Base-by-base conservation (phyloP, 2,113 vertebrate species). In the Pyxicephalus adspersus region DNA sequence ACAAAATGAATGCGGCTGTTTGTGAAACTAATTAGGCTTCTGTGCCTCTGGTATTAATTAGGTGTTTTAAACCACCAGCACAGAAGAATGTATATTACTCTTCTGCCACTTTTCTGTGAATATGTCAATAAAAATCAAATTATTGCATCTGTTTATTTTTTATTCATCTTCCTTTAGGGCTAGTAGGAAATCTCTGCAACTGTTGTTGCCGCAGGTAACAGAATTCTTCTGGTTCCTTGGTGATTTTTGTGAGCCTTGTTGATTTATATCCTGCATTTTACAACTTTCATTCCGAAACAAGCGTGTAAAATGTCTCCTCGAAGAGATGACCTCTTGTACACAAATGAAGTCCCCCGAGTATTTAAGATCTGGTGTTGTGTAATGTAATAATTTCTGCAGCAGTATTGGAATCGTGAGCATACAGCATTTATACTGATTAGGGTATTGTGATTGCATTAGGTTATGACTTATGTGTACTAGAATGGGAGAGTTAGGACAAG, bases 71-170 rank as follows among this genome's bases (percentile, higher is more conserved):
- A 51, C 45, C 25, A 19, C 18, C 31, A 45, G 50, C 18, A 15
- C 23, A 8, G 22, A 50, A 20, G n/a, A 26, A 55, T 58, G 54
- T 68, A 79, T 67, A 60, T 51, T 55, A 25, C 28, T 4, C 51
- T 66, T 26, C 64, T 60, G 77, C 50, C 65, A 18, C 18, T n/a
- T 7, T 68, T 52, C 16, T 34, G 60, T 68, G 60, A 79, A 79
- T 26, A 23, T 64, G 77, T 18, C 77, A 80, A 80, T 63, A 71
- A 80, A 71, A 80, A 31, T 70, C 54, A 31, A 79, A 61, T 71
- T 29, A 80, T 71, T 80, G 63, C 25, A 68, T 6, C 18, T 52
- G 38, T 70, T 71, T 61, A 80, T 71, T 52, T 71, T 70, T 50
- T 63, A 79, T 79, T 79, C 54, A 67, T 79, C 22, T 34, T 60